Base-by-base conservation (phyloP, 2,888 invertebrate species). In the Ormyrus pomaceus region DNA sequence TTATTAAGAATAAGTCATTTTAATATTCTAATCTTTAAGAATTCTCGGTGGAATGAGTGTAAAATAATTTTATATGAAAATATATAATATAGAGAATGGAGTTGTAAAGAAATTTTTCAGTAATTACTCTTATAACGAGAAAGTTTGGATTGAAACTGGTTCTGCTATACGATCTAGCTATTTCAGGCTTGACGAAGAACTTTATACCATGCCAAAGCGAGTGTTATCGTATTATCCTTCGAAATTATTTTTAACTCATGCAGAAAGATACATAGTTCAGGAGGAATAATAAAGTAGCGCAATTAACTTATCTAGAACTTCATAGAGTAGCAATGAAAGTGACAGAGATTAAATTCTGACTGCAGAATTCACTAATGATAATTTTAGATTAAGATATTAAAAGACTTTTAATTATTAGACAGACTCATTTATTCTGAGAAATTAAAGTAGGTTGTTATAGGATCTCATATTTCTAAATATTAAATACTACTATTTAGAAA, bases 281-380 rank as follows among this genome's bases (percentile, higher is more conserved):
- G 8, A 50, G 6, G 64, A 64, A 64, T 64, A 50, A 64, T 64
- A 64, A 64, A 64, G n/a, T 64, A 50, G 48, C 13, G 64, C 50
- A 64, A 64, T 64, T 64, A 64, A 48, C n/a, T 48, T 64, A 64
- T 64, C 50, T 64, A 9, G 8, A 64, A 48, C 48, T 50, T 64
- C 50, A 13, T 34, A 6, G n/a, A 64, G 64, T 3, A 50, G n/a
- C 50, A 48, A 64, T 64, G 64, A 64, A 45, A 64, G 50, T 13
- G 48, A 2, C 13, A 13, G 5, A 5, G 64, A 64, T 64, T 48
- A 64, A 64, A 64, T 64, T 50, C 13, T 64, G 8, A 8, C 1
- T n/a, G 6, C n/a, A 50, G 64, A 5, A 50, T 64, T 64, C 50
- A 50, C 50, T 64, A 50, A 50, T 48, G 64, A 50, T 11, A n/a